A percentile compares a stretch with the other conserved stretches of the same genome.
Conservation (phyloP, 2,888 invertebrate genomes). For the Emmelina monodactyla region DNA sequence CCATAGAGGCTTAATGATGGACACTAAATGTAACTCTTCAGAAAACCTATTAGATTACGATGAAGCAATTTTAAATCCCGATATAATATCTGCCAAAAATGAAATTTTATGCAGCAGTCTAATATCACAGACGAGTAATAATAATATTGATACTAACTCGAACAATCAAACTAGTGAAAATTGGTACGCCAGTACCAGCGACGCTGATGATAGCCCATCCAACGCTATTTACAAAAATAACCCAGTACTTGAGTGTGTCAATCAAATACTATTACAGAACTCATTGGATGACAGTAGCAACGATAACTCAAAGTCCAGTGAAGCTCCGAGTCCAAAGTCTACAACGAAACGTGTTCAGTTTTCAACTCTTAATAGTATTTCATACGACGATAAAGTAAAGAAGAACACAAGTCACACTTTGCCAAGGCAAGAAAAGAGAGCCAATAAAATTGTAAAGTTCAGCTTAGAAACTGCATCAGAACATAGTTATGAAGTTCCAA, state of each 20-base stretch:
- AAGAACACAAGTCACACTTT: constrained; percentile 38
- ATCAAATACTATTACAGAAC: constrained; percentile 83
- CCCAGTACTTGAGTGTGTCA: constrained; percentile 86
- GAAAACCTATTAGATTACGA: constrained; percentile 42
- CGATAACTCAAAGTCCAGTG: constrained; percentile 55
- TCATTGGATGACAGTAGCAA: constrained; percentile 67
- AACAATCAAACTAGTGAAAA: constrained; percentile 66
- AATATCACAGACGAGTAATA: constrained; percentile 22
- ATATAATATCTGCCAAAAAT: constrained; percentile 49
- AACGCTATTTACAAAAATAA: constrained; percentile 79
- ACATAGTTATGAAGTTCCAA: constrained; percentile 70
- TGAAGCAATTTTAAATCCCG: constrained; percentile 34
- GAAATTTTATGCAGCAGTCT: constrained; percentile 50
- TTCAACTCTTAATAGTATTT: constrained; percentile 70
- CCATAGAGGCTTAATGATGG: constrained; percentile 34
- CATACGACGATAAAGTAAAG: constrained; percentile 55
- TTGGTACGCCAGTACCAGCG: constrained; percentile 83
- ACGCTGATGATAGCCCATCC: constrained; percentile 76
- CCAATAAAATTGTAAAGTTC: constrained; percentile 60
- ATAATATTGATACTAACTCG: constrained; percentile 34
- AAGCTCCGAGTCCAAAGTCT: constrained; percentile 53
- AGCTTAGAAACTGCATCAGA: constrained; percentile 60
- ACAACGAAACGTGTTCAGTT: constrained; percentile 69
- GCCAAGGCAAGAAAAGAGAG: constrained; percentile 50
- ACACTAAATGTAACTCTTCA: constrained; percentile 40